Percentiles rank a stretch among this genome's conserved stretches.
These are phyloP conservation scores for Cyanoderma ruficeps DNA, from an alignment of 2,113 vertebrate genomes.

Conservation along the genomic window DNA sequence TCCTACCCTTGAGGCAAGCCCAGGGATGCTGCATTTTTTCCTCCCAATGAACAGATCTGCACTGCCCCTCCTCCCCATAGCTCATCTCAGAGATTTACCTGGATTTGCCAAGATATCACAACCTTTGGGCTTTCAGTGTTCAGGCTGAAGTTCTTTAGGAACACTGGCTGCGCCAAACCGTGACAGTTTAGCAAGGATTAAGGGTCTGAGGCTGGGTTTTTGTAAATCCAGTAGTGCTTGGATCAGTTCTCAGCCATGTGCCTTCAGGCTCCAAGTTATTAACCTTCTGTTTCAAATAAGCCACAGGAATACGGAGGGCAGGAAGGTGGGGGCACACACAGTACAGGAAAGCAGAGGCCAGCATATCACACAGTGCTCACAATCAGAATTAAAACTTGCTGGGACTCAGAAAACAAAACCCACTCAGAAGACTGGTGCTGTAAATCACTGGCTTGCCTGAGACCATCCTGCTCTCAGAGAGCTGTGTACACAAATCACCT, in stretches of 20 bases:
- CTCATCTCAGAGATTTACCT: background rate
- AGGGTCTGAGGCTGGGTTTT: background rate
- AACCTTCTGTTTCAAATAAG: conserved; percentile 36
- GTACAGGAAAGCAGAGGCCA: background rate
- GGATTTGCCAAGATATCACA: background rate
- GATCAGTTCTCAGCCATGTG: background rate
- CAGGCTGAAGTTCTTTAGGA: conserved; percentile 1
- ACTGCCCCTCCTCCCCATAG: background rate
- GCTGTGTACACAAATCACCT: background rate
- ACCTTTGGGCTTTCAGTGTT: background rate
- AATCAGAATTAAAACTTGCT: background rate
- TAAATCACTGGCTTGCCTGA: background rate
- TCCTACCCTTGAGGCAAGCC: background rate
- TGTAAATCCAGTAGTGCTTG: conserved; percentile 10
- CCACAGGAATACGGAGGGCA: background rate
- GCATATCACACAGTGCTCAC: background rate
- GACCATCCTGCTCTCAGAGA: background rate
- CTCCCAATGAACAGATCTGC: background rate
- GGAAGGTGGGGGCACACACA: background rate
- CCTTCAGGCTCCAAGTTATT: background rate
- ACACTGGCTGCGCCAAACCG: background rate
- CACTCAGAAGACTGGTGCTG: background rate
- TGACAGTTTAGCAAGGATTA: conserved; percentile 31
- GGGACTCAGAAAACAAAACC: background rate
- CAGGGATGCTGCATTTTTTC: background rate